Evolutionary conservation across 2,797 vertebrate species (phyloP), one percentile per base, ranked within the genome.

Genomic region (Microctenopoma lineatum): DNA sequence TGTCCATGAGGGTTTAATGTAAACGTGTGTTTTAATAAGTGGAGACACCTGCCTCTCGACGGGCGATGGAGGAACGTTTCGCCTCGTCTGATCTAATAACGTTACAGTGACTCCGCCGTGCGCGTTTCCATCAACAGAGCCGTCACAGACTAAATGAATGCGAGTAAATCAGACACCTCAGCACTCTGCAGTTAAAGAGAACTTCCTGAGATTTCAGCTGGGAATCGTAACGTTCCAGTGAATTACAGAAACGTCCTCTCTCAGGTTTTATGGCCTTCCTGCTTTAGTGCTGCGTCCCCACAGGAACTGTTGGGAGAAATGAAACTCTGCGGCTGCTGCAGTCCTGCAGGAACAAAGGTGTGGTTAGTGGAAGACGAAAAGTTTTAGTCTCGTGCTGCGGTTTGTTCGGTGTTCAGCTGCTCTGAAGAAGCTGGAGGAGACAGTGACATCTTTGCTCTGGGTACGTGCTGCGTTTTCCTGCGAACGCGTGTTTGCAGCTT

Each of bases 191-290:
- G 56, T 81, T 69, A 70, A 81, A 74, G 21, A 16, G 25, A 62
- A 63, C 62, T 18, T 65, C 66, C 39, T 52, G 15, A 1, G 38
- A 16, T 75, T 13, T 74, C 85, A 83, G 39, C 64, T 15, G 87
- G 83, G 85, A 85, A 75, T 77, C 75, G 38, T 84, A 83, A 84
- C 44, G 66, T 85, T 82, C 79, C 65, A 36, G 70, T 85, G 77
- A 85, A 79, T 85, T 84, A 85, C 81, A 87, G 73, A 85, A 84
- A 81, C 67, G 81, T 87, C 77, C 77, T 79, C 72, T 77, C 46
- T 25, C 60, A 0, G 58, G 46, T 66, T 85, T 87, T 80, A 86
- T 48, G 45, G 69, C 60, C 69, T 83, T 39, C 62, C 66, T 39
- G 67, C 62, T 85, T 84, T 68, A 82, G 51, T 57, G 66, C 73